A percentile compares a stretch with the other conserved stretches of the same genome.
These are phyloP conservation scores for Hippocampus zosterae DNA, from an alignment of 2,113 vertebrate genomes.

Conservation along the genomic window DNA sequence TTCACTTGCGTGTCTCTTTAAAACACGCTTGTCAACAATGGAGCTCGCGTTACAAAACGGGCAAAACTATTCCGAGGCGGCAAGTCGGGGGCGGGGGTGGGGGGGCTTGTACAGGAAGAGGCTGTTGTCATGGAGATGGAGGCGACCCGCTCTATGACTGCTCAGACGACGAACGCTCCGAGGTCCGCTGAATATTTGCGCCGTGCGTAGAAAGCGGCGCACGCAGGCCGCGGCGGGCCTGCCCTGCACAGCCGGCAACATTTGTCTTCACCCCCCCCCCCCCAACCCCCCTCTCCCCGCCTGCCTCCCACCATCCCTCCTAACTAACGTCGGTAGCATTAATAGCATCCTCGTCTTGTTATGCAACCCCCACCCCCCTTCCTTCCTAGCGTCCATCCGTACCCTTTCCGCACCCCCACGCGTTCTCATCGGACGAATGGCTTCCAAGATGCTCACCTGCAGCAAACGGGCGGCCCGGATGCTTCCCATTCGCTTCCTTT, in stretches of 20 bases:
- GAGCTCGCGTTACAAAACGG: not conserved
- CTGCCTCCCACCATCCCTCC: not conserved
- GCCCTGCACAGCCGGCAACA: constrained; percentile 31
- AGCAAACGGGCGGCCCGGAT: constrained; percentile 31
- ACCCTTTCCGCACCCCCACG: not conserved
- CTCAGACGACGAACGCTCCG: no score
- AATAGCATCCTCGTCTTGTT: constrained; percentile 30
- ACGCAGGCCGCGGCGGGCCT: constrained; percentile 44
- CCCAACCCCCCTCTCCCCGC: not conserved
- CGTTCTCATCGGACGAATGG: not conserved
- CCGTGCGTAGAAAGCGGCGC: not conserved
- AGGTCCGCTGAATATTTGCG: not conserved
- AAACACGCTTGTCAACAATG: not conserved
- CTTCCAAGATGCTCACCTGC: constrained; percentile 37
- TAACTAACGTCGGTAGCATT: not conserved
- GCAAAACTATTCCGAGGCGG: not conserved
- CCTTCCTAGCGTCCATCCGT: not conserved
- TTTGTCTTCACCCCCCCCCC: constrained; percentile 19
- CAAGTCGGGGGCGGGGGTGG: not conserved
- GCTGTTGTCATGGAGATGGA: constrained; percentile 4
- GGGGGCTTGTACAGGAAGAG: not conserved
- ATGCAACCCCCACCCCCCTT: constrained; percentile 42
- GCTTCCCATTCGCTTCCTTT: constrained; percentile 20
- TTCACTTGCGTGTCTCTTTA: not conserved
- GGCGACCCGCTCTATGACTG: not conserved